phyloP scores from a whole-genome alignment of 1,140 invertebrate genomes.

The Nixonia krombeini region DNA sequence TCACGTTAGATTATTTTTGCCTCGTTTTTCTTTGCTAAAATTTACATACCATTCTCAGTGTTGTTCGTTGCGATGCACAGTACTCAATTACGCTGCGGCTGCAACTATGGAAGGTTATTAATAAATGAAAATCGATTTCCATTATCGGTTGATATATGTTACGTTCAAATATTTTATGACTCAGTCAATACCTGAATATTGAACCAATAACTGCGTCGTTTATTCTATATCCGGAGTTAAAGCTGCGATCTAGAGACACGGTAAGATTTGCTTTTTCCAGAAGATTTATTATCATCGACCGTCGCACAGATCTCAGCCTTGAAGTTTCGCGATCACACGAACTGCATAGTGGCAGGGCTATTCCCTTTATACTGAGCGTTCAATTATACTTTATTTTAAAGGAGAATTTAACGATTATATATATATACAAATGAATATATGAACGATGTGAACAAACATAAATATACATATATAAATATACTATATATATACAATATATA shows the following conservation, averaged over 20 bases:
- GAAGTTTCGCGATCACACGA: slow-evolving; percentile 28
- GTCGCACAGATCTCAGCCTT: slow-evolving; percentile 28
- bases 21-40: no score
- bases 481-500: no score
- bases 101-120: slow-evolving; percentile 27
- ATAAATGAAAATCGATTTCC: slow-evolving; percentile 36
- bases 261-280: slow-evolving; percentile 25
- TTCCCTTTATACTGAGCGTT: slow-evolving; percentile 32
- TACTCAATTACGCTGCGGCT: slow-evolving; percentile 15
- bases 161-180: slow-evolving; percentile 41
- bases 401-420: slow-evolving; percentile 24
- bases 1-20: no score
- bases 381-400: slow-evolving; percentile 19
- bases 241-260: slow-evolving; percentile 36
- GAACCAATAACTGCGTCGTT: slow-evolving; percentile 28
- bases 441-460: slow-evolving; percentile 17
- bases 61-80: slow-evolving; percentile 7
- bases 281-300: slow-evolving; percentile 32
- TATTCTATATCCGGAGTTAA: slow-evolving; percentile 39
- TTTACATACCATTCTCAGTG: neutral
- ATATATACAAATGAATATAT: slow-evolving; percentile 32
- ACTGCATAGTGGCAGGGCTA: slow-evolving; percentile 21
- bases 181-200: slow-evolving; percentile 17
- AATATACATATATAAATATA: slow-evolving; percentile 20
- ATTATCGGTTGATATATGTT: slow-evolving; percentile 41